Evolutionary conservation across 2,113 vertebrate species (phyloP), one percentile per base, ranked within the genome.

Genomic region (Rhombomys opimus): DNA sequence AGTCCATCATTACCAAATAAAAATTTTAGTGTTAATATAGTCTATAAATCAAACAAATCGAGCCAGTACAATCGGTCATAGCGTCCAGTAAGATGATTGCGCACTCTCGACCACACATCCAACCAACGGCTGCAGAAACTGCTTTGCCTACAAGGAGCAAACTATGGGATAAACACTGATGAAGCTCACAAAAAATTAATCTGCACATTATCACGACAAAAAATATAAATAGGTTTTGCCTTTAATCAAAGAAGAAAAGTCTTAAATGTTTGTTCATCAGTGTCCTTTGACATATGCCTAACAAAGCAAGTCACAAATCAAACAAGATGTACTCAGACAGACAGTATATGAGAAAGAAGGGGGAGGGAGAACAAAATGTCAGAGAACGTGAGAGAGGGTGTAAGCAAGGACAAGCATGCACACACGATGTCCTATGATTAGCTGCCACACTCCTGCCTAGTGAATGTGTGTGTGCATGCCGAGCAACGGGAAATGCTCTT

Each of bases 181-280:
- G 61, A 63, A 68, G 23, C 14, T 77, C n/a, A 22, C 23, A 54
- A 80, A 70, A 90, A 73, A 41, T 61, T 65, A 67, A 87, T 11
- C 7, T 59, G 23, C 35, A 80, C 25, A 80, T 77, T 84, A 25
- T 23, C n/a, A 84, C 38, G n/a, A 84, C 22, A 63, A 84, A 76
- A 70, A 75, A 73, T 46, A 46, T 46, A 3, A 70, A 35, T 25
- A 68, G 30, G 10, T 41, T 82, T 54, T 61, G 35, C 38, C 73
- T 92, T 72, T 88, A 75, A 87, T 95, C 5, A 38, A 89, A 95
- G 63, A 68, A 87, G 54, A 84, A 23, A 50, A 52, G 25, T 68
- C n/a, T 89, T 84, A 91, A 85, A 54, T 63, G 18, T 89, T 65
- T 32, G 27, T 65, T 61, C 30, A 57, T 30, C 87, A n/a, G 35